Evolutionary conservation across 2,797 vertebrate species (phyloP).

Genomic region (Crocodylus rhombifer): DNA sequence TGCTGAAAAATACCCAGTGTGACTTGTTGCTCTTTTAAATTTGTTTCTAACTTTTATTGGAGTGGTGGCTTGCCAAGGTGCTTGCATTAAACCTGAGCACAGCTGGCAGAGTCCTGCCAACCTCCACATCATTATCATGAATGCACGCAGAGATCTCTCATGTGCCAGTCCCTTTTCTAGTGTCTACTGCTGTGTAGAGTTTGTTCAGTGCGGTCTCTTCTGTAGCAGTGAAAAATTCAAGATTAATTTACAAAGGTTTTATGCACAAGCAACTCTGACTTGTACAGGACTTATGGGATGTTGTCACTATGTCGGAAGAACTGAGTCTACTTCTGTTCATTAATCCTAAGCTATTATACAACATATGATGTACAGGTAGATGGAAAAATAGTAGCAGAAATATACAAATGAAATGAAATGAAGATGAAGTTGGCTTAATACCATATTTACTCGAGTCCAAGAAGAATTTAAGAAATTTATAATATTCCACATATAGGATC

Average conservation of each 20-base stretch:
- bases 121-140: slow-evolving; percentile 27
- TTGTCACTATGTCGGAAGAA: neutral
- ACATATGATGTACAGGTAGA: neutral
- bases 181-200: slow-evolving; percentile 48
- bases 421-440: too few species aligned
- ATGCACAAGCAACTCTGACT: slow-evolving; percentile 41
- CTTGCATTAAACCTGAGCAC: slow-evolving; percentile 44
- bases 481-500: too few species aligned
- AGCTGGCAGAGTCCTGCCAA: slow-evolving; percentile 55
- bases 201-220: slow-evolving; percentile 60
- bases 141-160: slow-evolving; percentile 49
- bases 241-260: slow-evolving; percentile 21
- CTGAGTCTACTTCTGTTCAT: slow-evolving; percentile 21
- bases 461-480: too few species aligned
- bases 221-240: neutral
- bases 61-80: slow-evolving; percentile 50
- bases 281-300: neutral
- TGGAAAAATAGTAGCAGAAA: neutral
- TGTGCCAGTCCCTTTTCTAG: slow-evolving; percentile 20
- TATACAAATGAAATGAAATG: neutral
- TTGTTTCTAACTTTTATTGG: slow-evolving; percentile 25
- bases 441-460: too few species aligned
- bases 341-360: slow-evolving; percentile 31
- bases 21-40: slow-evolving; percentile 23
- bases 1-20: slow-evolving; percentile 2